Percentiles rank a stretch among this genome's conserved stretches.
Evolutionary conservation across 2,888 invertebrate genomes (phyloP).

Genomic region (Morinoia aosen): DNA sequence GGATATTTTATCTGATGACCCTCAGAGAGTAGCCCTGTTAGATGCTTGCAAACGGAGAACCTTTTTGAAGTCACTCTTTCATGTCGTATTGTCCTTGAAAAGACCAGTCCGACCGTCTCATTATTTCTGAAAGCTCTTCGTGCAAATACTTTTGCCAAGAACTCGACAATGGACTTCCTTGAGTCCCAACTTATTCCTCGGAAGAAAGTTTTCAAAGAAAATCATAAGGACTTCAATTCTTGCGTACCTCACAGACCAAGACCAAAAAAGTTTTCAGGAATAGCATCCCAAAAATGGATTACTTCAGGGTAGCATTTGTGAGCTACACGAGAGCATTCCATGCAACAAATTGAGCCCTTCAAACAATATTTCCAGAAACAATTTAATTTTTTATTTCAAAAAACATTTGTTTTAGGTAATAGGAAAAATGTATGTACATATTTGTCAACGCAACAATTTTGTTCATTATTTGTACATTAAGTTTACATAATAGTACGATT

Average conservation of each 20-base stretch:
- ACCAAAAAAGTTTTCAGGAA: neutral
- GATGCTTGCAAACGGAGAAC: neutral
- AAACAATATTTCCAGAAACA: neutral
- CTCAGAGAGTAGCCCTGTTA: neutral
- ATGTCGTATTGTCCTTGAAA: neutral
- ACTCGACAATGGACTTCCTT: neutral
- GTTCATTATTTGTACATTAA: no score
- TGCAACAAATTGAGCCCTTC: neutral
- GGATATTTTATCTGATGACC: neutral
- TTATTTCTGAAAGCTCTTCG: slow-evolving; percentile 3
- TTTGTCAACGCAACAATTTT: no score
- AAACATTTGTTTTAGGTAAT: neutral
- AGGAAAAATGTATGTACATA: no score
- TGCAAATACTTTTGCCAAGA: slow-evolving; percentile 3
- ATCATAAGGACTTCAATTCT: slow-evolving; percentile 9
- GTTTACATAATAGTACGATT: no score
- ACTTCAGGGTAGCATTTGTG: neutral
- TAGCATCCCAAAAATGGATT: neutral
- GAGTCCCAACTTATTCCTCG: neutral
- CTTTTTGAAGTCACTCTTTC: neutral
- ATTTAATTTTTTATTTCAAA: neutral
- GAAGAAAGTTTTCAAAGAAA: neutral
- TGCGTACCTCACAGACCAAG: neutral
- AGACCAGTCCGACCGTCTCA: neutral
- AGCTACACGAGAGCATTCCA: neutral